Conservation (phyloP, 2,797 vertebrate species). For the Xiphorhynchus erythropygius region DNA sequence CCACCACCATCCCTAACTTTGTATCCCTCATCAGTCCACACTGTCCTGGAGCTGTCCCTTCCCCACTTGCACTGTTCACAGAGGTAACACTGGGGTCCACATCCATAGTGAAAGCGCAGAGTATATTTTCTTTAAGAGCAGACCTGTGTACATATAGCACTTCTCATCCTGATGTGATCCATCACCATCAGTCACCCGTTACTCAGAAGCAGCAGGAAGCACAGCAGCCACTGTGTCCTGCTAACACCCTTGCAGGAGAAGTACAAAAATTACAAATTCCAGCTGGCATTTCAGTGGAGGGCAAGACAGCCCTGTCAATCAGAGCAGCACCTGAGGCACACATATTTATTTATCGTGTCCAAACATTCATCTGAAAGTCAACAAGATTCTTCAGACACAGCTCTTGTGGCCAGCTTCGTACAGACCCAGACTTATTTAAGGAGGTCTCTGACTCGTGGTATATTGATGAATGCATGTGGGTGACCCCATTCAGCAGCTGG, state of each 20-base stretch:
- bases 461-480: neutral
- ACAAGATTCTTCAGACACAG: rapidly evolving
- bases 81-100: rapidly evolving
- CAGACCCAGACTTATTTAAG: neutral
- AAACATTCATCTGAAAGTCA: rapidly evolving
- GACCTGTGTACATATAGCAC: neutral
- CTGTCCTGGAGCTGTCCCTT: rapidly evolving
- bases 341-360: neutral
- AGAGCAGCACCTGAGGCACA: neutral
- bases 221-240: neutral
- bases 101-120: neutral
- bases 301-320: neutral
- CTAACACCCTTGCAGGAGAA: neutral
- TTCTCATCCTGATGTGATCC: neutral
- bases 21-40: rapidly evolving
- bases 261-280: neutral
- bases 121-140: neutral
- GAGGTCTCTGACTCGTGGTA: neutral
- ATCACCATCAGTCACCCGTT: neutral
- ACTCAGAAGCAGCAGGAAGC: neutral
- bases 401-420: neutral
- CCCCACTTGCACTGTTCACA: neutral
- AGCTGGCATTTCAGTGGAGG: neutral
- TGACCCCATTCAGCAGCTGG: neutral
- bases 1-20: neutral